Conservation (phyloP, 2,888 invertebrate genomes). For the Metopia argyrocephala region DNA sequence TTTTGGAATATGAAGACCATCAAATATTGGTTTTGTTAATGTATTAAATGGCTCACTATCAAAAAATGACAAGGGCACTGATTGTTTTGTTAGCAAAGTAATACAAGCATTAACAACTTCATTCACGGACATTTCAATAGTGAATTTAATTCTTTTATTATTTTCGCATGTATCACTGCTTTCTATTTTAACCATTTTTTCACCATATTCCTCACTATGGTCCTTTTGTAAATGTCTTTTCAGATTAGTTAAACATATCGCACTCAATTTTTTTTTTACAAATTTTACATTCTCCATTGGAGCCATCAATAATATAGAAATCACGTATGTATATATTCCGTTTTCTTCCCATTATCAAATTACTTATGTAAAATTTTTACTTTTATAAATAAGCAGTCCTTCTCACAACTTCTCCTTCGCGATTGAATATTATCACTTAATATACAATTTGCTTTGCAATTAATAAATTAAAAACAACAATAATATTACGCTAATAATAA, state of each 20-base stretch:
- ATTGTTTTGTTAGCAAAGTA: conserved; percentile 6
- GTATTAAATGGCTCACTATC: conserved; percentile 2
- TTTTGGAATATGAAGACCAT: conserved; percentile 12
- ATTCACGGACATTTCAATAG: conserved; percentile 9
- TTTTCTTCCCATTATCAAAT: conserved; percentile 18
- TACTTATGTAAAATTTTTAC: conserved; percentile 16
- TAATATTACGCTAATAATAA: conserved; percentile 15
- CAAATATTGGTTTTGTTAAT: conserved; percentile 20
- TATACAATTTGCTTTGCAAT: conserved; percentile 12
- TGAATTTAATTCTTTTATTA: conserved; percentile 17
- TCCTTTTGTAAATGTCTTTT: conserved; percentile 16
- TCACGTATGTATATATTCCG: conserved; percentile 18
- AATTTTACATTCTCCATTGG: conserved; percentile 19
- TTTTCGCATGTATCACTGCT: conserved; percentile 19
- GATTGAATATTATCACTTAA: conserved; percentile 13
- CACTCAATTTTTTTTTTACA: conserved; percentile 14
- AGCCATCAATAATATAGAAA: conserved; percentile 11
- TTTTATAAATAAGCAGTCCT: conserved; percentile 11
- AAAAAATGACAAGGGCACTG: conserved; percentile 7
- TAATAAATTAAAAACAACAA: conserved; percentile 15
- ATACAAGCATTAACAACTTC: conserved; percentile 9
- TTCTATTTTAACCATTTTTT: conserved; percentile 11
- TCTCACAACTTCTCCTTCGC: conserved; percentile 14
- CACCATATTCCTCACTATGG: conserved; percentile 11
- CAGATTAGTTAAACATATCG: conserved; percentile 16